Evolutionary conservation across 2,113 vertebrate genomes (phyloP), one percentile per base, ranked within the genome.

Genomic region (Plecotus auritus): DNA sequence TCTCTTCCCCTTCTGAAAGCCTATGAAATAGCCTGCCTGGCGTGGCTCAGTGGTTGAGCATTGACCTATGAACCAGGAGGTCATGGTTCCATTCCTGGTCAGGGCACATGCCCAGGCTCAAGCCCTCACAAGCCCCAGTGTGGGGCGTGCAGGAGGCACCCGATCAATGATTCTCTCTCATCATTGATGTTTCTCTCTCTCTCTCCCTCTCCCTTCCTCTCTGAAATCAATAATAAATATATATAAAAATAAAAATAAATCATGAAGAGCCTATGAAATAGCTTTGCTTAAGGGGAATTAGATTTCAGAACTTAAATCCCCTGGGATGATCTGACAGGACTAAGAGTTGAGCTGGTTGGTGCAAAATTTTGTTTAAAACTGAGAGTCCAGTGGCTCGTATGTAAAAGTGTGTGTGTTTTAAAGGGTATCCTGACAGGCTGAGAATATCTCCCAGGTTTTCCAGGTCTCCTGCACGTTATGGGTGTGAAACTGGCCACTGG

Each of bases 401-500:
- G 67, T 13, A 45, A 85, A 95, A 87, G 70, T 69, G 30, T 32
- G 28, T 64, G 28, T 77, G 49, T 49, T 49, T 77, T 77, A 9
- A 47, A 51, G 30, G 26, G 51, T 82, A 17, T 66, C 67, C 56
- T 77, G n/a, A 93, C 70, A 91, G 85, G 69, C 45, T 72, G 5
- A 95, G 95, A 92, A 85, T 83, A 66, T 80, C 81, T 74, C 61
- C 88, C 13, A 35, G n/a, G n/a, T 85, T 95, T 96, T 80, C 28
- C 69, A 86, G 80, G 70, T 78, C 74, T 97, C 88, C 93, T 83
- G 88, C 88, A 92, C 90, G 47, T 80, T 90, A 66, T 61, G 70
- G 32, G 90, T 90, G 88, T 92, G 95, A 97, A 97, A 88, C 30
- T 89, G 77, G 47, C 85, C 72, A 47, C n/a, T 67, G 85, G 92